Evolutionary conservation across 2,797 vertebrate species (phyloP), one percentile per base, ranked within the genome.

Genomic region (Miichthys miiuy): DNA sequence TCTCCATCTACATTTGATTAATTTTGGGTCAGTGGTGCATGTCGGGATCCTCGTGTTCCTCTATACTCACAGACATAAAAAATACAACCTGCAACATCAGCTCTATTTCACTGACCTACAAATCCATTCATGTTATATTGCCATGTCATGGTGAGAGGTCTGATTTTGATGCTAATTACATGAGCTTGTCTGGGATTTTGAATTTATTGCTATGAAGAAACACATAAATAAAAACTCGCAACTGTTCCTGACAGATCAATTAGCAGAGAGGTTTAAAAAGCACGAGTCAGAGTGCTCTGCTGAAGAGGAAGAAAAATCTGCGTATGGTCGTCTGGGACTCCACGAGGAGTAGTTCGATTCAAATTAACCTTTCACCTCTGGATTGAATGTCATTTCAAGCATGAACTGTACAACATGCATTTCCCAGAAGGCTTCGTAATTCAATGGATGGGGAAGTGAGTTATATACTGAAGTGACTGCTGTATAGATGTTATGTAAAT

Each of bases 341-440:
- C 12, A 17, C 3, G 25, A 56, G 44, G 21, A 71, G 34, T 51
- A 63, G 34, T 61, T 79, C 56, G n/a, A 17, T 58, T 60, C 3
- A 41, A 20, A 79, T 81, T 23, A 77, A 82, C 50, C 76, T 82
- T 74, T 82, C 20, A 74, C 55, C 82, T 82, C 18, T 54, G 34
- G 25, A 44, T 0, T 71, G 23, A 52, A 68, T 61, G 52, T 57
- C 11, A 55, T 69, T 41, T 57, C 7, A 12, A 57, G 13, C 67
- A 61, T 58, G 42, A 73, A 44, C 1, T 46, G 9, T 21, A 8
- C n/a, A 47, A 56, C 34, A 57, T 8, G 11, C 12, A 41, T 50
- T 69, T 72, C 72, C 57, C 69, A 48, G 65, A 47, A 7, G 42
- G 5, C 18, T 75, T 52, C 57, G 1, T 74, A 51, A 79, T 0